Percentiles rank a stretch among this genome's conserved stretches.
Conservation (phyloP, 2,797 vertebrate species). For the Trachops cirrhosus region DNA sequence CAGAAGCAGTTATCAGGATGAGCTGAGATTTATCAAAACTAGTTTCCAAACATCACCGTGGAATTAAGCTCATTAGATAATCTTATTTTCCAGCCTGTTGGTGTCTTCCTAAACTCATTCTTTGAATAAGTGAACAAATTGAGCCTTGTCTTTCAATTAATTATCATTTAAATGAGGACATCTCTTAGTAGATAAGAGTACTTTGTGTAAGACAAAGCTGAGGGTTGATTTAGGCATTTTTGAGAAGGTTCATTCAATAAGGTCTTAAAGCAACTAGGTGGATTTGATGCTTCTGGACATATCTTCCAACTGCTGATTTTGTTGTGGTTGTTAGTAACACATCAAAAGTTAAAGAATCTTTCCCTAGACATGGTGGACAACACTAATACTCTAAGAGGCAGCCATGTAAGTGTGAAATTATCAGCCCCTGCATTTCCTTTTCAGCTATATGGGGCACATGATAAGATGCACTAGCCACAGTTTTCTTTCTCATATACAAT, state of each 20-base stretch:
- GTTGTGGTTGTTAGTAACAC: background rate
- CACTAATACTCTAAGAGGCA: background rate
- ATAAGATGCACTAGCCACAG: background rate
- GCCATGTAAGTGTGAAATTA: background rate
- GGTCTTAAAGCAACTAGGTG: background rate
- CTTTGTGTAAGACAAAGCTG: background rate
- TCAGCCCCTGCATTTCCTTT: background rate
- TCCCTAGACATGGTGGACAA: background rate
- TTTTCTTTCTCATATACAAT: background rate
- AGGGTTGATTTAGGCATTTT: background rate
- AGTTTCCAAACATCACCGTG: background rate
- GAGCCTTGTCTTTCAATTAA: background rate
- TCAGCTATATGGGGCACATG: background rate
- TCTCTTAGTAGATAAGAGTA: background rate
- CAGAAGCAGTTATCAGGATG: background rate
- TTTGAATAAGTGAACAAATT: background rate
- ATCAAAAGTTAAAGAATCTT: background rate
- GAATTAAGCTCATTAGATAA: background rate
- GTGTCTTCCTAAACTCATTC: background rate
- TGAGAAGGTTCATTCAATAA: background rate
- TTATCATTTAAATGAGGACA: background rate
- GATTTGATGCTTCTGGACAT: background rate
- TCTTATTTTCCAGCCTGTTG: background rate
- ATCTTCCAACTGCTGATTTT: background rate
- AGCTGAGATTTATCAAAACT: background rate